These are phyloP conservation scores for Mactra quadrangularis DNA, from an alignment of 1,140 invertebrate species.

Conservation along the genomic window DNA sequence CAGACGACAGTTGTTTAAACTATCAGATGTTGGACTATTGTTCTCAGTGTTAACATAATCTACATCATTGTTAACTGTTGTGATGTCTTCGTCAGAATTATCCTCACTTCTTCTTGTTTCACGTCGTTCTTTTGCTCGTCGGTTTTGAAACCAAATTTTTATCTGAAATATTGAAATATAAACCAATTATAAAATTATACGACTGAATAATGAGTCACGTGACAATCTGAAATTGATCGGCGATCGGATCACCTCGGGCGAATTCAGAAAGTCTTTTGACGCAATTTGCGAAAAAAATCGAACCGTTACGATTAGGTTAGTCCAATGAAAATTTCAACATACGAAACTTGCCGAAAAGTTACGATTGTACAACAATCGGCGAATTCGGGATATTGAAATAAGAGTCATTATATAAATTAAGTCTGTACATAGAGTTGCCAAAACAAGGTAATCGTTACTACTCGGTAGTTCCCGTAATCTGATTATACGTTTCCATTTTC, in stretches of 20 bases:
- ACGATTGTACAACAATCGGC: too few species aligned
- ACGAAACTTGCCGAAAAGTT: not conserved
- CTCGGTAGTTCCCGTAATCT: too few species aligned
- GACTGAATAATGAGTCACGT: not conserved
- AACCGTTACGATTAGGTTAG: not conserved
- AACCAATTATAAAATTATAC: too few species aligned
- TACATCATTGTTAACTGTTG: not conserved
- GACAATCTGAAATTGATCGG: not conserved
- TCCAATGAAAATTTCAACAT: not conserved
- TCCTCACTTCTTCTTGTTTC: conserved; percentile 21
- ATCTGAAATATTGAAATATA: conserved; percentile 19
- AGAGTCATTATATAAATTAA: too few species aligned
- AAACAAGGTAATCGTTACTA: too few species aligned
- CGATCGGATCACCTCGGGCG: not conserved
- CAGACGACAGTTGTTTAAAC: not conserved
- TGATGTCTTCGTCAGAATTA: not conserved
- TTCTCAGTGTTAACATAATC: not conserved
- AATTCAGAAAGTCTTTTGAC: not conserved
- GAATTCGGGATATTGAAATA: too few species aligned
- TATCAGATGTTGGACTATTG: not conserved
- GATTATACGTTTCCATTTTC: too few species aligned
- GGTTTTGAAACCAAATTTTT: conserved; percentile 54
- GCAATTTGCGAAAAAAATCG: not conserved
- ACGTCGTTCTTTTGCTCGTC: conserved; percentile 44
- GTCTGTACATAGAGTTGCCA: too few species aligned